Base-by-base conservation (phyloP, 2,888 invertebrate species). In the Tromatobia lineatoria region DNA sequence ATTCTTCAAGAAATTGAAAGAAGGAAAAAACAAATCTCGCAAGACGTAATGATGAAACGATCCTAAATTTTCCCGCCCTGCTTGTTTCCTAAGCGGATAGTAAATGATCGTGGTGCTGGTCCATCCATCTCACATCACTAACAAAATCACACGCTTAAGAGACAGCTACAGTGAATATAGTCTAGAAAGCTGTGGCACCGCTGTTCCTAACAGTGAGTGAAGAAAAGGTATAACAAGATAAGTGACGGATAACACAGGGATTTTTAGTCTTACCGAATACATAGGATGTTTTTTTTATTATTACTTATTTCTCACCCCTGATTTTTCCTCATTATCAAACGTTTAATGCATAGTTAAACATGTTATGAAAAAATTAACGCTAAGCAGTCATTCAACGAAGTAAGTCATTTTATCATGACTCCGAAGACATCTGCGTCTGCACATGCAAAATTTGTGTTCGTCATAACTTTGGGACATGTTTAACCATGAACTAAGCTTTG, bases 101-200 rank as follows among this genome's bases (percentile, higher is more conserved):
- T 1, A 25, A 67, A 25, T 42, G 47, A 45, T 47, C 13, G n/a
- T 45, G 25, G n/a, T n/a, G 6, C 15, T 47, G 25, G 1, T n/a
- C 20, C n/a, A 1, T 6, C 13, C 23, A 2, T 15, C n/a, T n/a
- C 20, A 73, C 15, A 18, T 52, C 38, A 38, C 18, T 71, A 79
- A 71, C 71, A 18, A 64, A 71, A 79, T 79, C 47, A 79, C 47
- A 71, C 71, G 64, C 38, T 59, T 59, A 69, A 50, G 4, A 29
- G 69, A 59, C 20, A 57, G 18, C 45, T 13, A 42, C 10, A 45
- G 77, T 20, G 69, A 77, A 69, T 69, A 77, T 18, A n/a, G 29
- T 18, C 25, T 18, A 18, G 18, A 59, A 73, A 73, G 45, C 47
- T 45, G 57, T 15, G n/a, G 34, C 18, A 61, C 61, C 29, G 47